Base-by-base conservation (phyloP, 2,888 invertebrate genomes). In the Gonocerus acuteangulatus region DNA sequence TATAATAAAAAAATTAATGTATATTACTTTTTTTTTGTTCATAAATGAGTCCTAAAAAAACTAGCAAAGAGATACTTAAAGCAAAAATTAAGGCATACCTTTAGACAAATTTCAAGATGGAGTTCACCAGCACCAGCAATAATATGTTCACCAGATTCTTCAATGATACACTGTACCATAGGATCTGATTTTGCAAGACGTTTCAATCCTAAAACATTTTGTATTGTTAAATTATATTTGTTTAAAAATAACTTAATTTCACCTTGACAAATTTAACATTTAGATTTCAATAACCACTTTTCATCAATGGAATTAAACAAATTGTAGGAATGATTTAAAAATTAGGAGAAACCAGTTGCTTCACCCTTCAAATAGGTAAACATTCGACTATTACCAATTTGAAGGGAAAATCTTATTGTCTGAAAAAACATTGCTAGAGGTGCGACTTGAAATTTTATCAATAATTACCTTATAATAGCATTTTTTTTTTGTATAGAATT, bases 121-220 rank as follows among this genome's bases (percentile, higher is more conserved):
- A 99, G 82, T 78, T 99, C 99, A 72, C 99, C 99, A 69, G 99
- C 99, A 69, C 99, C 99, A 70, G 99, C 99, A 73, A 99, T 93
- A 76, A 99, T 97, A 79, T 99, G 96, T 77, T 99, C 99, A 67
- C 99, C 97, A 64, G 95, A 95, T 78, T 97, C 97, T 80, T 97
- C 96, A 77, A 94, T 95, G 79, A 95, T 92, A 81, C 96, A 97
- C 80, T 99, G 92, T 70, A 99, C 99, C 97, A 99, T 99, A 83
- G 99, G 99, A 82, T 99, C 99, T 61, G 97, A 99, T 78, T 99
- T 99, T 73, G 97, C 95, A 73, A 99, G 81, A 79, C 99, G 94
- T 80, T 99, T 99, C 66, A 99, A 82, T n/a, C 54, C 39, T 27
- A 27, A 9, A 27, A 6, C 27, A 27, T 27, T 27, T 27, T 27